Base-by-base conservation (phyloP, 2,113 vertebrate species). In the Pristiophorus japonicus region DNA sequence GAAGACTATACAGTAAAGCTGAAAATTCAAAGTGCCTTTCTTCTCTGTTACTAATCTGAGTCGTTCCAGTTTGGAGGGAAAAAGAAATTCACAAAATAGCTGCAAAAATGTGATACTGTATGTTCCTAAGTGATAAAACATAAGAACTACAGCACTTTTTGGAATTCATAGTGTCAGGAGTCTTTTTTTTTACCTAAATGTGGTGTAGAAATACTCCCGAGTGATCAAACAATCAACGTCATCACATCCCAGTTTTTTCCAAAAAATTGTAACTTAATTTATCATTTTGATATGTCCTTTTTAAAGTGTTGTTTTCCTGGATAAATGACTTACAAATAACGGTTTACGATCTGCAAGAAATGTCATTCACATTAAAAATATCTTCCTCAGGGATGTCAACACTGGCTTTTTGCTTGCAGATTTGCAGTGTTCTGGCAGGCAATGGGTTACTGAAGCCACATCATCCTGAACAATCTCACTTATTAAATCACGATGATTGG, bases 371-470 rank as follows among this genome's bases (percentile, higher is more conserved):
- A 63, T 62, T 91, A n/a, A 63, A 63, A 91, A 5, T 2, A 34
- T 38, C 55, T 63, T 91, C 34, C 88, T 22, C 20, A 34, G 75
- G 24, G 45, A 30, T 55, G 47, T 88, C 85, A 85, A 47, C 51
- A 27, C 47, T 45, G 27, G 51, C 85, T 30, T 2, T 62, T 6
- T 63, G 88, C 16, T 38, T 16, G 16, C 59, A 63, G 5, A 91
- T n/a, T 22, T 63, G 88, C 59, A 38, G 14, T 27, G n/a, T n/a
- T 63, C 88, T 92, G 59, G 59, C 5, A 38, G 34, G 6, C 65
- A n/a, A 92, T 92, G 51, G 30, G 51, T 90, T 59, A 90, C 12
- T 90, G 88, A 63, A 92, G 59, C 59, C n/a, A 65, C 59, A 91
- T 91, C 30, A 34, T 18, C 51, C 87, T 62, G 55, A 59, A 91